Conservation (phyloP, 2,113 vertebrate genomes). For the Tupaia tana region DNA sequence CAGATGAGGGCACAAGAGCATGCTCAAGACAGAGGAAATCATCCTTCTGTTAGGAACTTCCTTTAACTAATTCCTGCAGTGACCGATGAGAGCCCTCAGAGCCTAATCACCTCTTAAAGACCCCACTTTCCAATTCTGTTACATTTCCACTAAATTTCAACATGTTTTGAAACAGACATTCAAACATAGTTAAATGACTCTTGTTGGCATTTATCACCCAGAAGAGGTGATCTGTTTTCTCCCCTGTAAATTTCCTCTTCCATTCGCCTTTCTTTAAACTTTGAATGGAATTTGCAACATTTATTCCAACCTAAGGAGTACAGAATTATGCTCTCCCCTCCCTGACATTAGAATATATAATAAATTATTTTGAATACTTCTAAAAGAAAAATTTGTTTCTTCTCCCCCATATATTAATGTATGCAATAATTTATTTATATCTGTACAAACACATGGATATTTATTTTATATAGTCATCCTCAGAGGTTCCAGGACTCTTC, state of each 20-base stretch:
- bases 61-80: too few species aligned
- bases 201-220: background rate
- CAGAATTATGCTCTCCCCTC: background rate
- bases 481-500: too few species aligned
- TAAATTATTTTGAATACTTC: background rate
- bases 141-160: too few species aligned
- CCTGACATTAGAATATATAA: background rate
- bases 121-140: too few species aligned
- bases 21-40: too few species aligned
- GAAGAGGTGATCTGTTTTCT: background rate
- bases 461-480: background rate
- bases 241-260: background rate
- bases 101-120: too few species aligned
- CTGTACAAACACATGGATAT: background rate
- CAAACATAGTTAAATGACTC: background rate
- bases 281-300: background rate
- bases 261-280: rapidly evolving
- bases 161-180: too few species aligned
- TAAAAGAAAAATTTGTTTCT: background rate
- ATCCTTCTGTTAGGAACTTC: too few species aligned
- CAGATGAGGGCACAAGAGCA: too few species aligned
- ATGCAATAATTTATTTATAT: background rate
- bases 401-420: background rate
- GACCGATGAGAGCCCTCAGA: too few species aligned
- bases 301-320: background rate